Evolutionary conservation across 2,888 invertebrate genomes (phyloP), one percentile per base, ranked within the genome.

Genomic region (Willowsia nigromaculata): DNA sequence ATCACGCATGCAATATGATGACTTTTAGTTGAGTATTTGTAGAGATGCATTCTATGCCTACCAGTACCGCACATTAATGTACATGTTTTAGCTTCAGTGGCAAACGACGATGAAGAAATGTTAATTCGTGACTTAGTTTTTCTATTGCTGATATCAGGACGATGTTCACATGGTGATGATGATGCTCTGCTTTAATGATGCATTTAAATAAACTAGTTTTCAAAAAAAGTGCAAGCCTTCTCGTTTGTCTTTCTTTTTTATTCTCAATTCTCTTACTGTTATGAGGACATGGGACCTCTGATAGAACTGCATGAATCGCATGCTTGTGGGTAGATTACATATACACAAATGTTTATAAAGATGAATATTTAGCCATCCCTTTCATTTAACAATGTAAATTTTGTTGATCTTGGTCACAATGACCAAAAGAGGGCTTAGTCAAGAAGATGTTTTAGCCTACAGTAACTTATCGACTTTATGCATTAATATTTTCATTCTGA

Each of bases 211-310:
- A 74, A 74, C 74, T 74, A 74, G 74, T 74, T 74, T 74, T 74
- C 13, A 6, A 33, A 22, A 74, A 74, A 74, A 74, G 74, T 74
- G 74, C 74, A 43, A 74, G 74, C 74, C 74, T 47, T 74, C n/a
- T 68, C 40, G 15, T 74, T 27, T 40, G n/a, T 47, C 7, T 74
- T 40, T 27, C 18, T 74, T 74, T 74, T 4, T n/a, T 3, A n/a
- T 30, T 68, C 27, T 59, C 30, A 18, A n/a, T n/a, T n/a, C n/a
- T n/a, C 5, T 68, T 11, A 68, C 18, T 68, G 18, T 40, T 37
- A 40, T 3, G 40, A 22, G 9, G 18, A 18, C 68, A 40, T 68
- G 37, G 11, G 68, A 13, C 13, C 47, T 4, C 25, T 74, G 43
- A 25, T 74, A 47, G 59, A n/a, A n/a, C n/a, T n/a, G n/a, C n/a